Evolutionary conservation across 2,888 invertebrate genomes (phyloP).

Genomic region (Himalopsyche japonica): DNA sequence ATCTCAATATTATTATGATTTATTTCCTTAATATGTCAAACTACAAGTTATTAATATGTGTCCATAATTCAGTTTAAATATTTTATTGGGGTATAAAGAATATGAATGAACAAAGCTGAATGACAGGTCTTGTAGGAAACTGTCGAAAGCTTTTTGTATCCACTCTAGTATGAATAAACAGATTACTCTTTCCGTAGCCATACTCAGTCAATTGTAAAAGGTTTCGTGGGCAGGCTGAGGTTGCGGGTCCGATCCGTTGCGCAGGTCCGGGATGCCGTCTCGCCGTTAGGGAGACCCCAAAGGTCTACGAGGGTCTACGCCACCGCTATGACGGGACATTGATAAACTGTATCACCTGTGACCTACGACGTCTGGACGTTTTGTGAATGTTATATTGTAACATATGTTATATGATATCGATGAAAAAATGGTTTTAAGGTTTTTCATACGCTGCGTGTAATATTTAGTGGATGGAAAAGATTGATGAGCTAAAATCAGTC

Average conservation of each 20-base stretch:
- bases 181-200: not conserved
- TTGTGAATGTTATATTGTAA: not conserved
- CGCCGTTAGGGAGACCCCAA: not conserved
- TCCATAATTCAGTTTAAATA: too few species aligned
- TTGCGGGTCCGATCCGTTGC: constrained; percentile 1
- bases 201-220: not conserved
- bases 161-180: not conserved
- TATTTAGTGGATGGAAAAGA: too few species aligned
- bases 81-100: too few species aligned
- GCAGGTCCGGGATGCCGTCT: constrained; percentile 14
- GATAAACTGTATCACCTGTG: constrained; percentile 9
- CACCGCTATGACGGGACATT: constrained; percentile 9
- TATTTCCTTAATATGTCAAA: too few species aligned
- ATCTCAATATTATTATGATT: too few species aligned
- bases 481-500: too few species aligned
- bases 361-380: not conserved
- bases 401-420: too few species aligned
- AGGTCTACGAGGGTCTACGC: constrained; percentile 21
- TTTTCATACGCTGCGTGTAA: too few species aligned
- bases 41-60: too few species aligned
- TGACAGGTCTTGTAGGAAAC: too few species aligned
- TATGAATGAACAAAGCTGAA: too few species aligned
- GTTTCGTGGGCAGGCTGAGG: not conserved
- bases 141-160: not conserved
- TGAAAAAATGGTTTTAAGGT: too few species aligned